Conservation (phyloP, 2,797 vertebrate genomes). For the Gymnothorax reevesii region DNA sequence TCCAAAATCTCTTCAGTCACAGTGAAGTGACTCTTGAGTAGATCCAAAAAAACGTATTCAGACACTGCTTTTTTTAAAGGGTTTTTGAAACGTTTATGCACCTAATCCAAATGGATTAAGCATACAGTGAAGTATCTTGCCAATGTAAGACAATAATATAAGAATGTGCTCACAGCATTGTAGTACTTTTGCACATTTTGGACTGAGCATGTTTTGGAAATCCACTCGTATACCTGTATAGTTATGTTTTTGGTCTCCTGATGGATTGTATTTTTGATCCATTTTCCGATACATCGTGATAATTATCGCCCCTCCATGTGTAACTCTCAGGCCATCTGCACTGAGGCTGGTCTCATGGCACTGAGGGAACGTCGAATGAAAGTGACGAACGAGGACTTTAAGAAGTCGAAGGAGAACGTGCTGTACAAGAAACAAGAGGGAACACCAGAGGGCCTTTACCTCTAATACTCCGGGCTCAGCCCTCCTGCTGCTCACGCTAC, state of each 20-base stretch:
- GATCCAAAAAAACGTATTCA: no score
- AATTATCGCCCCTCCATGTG: no score
- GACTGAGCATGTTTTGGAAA: background rate
- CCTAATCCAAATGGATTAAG: no score
- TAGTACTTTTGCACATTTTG: background rate
- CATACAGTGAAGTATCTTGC: no score
- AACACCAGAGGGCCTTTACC: conserved; percentile 95
- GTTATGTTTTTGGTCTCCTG: background rate
- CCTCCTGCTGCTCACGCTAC: conserved; percentile 23
- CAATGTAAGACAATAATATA: no score
- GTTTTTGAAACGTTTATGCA: no score
- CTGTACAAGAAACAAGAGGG: conserved; percentile 99
- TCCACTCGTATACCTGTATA: background rate
- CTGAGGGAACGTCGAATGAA: conserved; percentile 95
- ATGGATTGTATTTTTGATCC: background rate
- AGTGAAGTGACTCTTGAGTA: no score
- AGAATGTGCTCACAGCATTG: no score
- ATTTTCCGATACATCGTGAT: background rate
- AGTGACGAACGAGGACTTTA: conserved; percentile 99
- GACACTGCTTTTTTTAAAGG: no score
- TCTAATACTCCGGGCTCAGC: conserved; percentile 61
- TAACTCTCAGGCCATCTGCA: conserved; percentile 87
- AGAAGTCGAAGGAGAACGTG: conserved; percentile 98
- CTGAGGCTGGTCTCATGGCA: conserved; percentile 96
- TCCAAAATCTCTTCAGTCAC: no score